These are phyloP conservation scores for Calephelis virginiensis DNA, from an alignment of 1,140 invertebrate genomes.

Conservation along the genomic window DNA sequence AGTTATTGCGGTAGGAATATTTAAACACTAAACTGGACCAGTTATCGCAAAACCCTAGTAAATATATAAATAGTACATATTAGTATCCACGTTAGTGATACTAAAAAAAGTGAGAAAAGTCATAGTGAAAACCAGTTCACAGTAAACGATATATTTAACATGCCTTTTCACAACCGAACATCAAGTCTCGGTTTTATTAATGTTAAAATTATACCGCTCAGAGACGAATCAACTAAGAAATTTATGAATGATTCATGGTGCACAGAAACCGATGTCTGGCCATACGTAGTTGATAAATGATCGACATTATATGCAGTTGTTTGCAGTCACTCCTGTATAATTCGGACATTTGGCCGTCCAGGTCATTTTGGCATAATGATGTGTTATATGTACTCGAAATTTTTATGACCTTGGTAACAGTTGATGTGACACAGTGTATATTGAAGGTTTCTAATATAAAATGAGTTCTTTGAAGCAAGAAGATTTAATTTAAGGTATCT, in stretches of 20 bases:
- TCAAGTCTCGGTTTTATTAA: slow-evolving; percentile 44
- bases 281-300: slow-evolving; percentile 46
- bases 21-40: too few species aligned
- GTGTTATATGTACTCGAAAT: slow-evolving; percentile 22
- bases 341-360: slow-evolving; percentile 59
- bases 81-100: too few species aligned
- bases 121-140: too few species aligned
- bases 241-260: slow-evolving; percentile 58
- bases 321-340: slow-evolving; percentile 64
- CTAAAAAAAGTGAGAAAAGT: too few species aligned
- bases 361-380: slow-evolving; percentile 54
- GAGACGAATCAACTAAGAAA: slow-evolving; percentile 33
- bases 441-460: not conserved
- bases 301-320: slow-evolving; percentile 61
- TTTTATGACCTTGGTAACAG: slow-evolving; percentile 42
- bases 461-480: too few species aligned
- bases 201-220: slow-evolving; percentile 51
- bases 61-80: too few species aligned
- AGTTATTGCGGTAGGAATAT: too few species aligned
- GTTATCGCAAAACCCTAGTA: too few species aligned
- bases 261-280: slow-evolving; percentile 47
- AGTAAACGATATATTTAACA: slow-evolving; percentile 1
- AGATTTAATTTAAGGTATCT: too few species aligned
- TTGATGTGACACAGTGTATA: slow-evolving; percentile 2
- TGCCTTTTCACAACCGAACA: not conserved